Evolutionary conservation across 37 sponge, comb jelly and placozoan species (phyloP), one percentile per base, ranked within the genome.

Genomic region (Axinella damicornis): DNA sequence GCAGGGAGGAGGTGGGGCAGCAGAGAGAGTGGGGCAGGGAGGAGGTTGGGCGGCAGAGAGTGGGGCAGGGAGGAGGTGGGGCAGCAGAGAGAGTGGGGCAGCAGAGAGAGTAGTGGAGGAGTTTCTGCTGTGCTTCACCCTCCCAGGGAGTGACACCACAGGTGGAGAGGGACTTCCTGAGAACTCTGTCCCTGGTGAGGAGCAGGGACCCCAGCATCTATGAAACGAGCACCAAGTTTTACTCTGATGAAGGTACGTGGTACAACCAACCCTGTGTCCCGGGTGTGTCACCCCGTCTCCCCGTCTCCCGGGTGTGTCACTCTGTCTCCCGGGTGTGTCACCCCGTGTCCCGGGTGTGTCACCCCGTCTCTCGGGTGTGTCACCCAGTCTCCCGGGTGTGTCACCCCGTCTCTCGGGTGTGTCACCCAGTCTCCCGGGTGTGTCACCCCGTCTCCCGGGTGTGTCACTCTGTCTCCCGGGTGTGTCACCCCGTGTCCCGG

Each of bases 141-240:
- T 46, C 9, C 9, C 46, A 46, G 46, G 62, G 22, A 1, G 16
- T 88, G 9, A 93, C 91, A 27, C 69, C 69, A 52, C 61, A 74
- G 57, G 91, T 94, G 38, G 94, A 93, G 74, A 80, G 85, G 65
- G 88, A 86, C 63, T 98, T 98, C 66, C 90, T 98, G 36, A 70
- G 88, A 15, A 92, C 92, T 4, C 87, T 98, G 57, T 96, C 96
- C 19, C 87, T 96, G 30, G 58, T 98, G 2, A 93, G 94, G 67
- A 67, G 71, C 21, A 82, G 56, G 27, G 88, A 94, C 60, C 84
- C 94, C 9, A 41, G 66, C 2, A 92, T 98, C 21, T 94, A 92
- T 80, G 74, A 96, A 46, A 30, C 24, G 13, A 28, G 71, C 20
- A 41, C 69, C 17, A 61, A 75, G 61, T 91, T 94, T 57, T 95